Conservation (phyloP, 2,888 invertebrate species). For the Nymphalis urticae region DNA sequence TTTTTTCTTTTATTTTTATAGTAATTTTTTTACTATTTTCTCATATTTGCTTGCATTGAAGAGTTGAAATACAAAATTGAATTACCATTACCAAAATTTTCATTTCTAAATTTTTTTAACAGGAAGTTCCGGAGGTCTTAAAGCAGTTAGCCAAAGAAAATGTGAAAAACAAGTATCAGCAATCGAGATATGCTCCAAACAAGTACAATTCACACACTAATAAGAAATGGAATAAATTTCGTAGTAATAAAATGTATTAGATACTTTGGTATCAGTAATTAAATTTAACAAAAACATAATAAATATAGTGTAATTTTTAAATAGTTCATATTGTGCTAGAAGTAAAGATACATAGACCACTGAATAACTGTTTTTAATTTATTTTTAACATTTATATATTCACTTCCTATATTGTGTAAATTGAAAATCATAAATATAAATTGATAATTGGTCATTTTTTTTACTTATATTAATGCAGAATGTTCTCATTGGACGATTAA, state of each 20-base stretch:
- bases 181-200: constrained; percentile 50
- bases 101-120: neutral
- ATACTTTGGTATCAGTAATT: neutral
- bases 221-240: constrained; percentile 47
- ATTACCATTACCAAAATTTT: too few species aligned
- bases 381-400: neutral
- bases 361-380: neutral
- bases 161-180: constrained; percentile 50
- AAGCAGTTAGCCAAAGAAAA: constrained; percentile 53
- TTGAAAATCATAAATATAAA: too few species aligned
- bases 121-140: constrained; percentile 41
- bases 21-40: too few species aligned
- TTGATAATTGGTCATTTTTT: too few species aligned
- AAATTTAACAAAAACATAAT: neutral
- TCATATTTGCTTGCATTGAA: too few species aligned
- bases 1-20: too few species aligned
- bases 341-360: constrained; percentile 23
- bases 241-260: constrained; percentile 29
- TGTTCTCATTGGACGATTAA: too few species aligned
- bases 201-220: constrained; percentile 46
- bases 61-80: too few species aligned
- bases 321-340: constrained; percentile 25
- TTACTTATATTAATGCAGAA: too few species aligned
- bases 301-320: too few species aligned
- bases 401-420: too few species aligned